Conservation (phyloP, 2,888 invertebrate species). For the Cactoblastis cactorum region DNA sequence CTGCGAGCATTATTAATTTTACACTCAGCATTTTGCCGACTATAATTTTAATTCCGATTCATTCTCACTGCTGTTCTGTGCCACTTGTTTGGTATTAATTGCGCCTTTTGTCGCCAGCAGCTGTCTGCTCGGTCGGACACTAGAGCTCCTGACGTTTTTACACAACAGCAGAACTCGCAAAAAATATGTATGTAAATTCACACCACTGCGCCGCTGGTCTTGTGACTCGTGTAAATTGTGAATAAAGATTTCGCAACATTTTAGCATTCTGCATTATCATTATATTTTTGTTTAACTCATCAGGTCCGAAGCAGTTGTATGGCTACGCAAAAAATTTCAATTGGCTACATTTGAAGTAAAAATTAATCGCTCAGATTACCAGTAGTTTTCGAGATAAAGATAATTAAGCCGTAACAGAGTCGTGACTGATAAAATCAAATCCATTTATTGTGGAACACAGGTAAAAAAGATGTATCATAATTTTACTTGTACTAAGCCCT, state of each 20-base stretch:
- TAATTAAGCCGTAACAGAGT: too few relatives aligned
- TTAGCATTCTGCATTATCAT: neutral
- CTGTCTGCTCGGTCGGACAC: constrained; percentile 38
- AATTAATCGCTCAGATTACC: too few relatives aligned
- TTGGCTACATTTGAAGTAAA: too few relatives aligned
- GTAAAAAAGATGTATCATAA: too few relatives aligned
- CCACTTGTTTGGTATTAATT: constrained; percentile 69
- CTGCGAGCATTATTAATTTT: too few relatives aligned
- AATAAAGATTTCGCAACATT: neutral
- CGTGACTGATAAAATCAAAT: too few relatives aligned
- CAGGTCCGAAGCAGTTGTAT: too few relatives aligned
- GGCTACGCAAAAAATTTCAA: too few relatives aligned
- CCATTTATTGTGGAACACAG: too few relatives aligned
- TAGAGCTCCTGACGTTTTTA: constrained; percentile 16
- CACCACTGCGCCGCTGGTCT: neutral
- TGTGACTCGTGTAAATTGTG: neutral
- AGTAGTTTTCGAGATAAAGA: too few relatives aligned
- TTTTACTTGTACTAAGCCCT: too few relatives aligned
- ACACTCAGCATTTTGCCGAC: too few relatives aligned
- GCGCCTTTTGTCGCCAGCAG: constrained; percentile 67
- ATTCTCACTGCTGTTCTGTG: constrained; percentile 41
- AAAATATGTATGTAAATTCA: neutral
- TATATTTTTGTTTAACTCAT: neutral
- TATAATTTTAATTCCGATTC: neutral
- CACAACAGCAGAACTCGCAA: neutral